These are phyloP conservation scores for Crocodylus rhombifer DNA, from an alignment of 2,797 vertebrate genomes.

Conservation along the genomic window DNA sequence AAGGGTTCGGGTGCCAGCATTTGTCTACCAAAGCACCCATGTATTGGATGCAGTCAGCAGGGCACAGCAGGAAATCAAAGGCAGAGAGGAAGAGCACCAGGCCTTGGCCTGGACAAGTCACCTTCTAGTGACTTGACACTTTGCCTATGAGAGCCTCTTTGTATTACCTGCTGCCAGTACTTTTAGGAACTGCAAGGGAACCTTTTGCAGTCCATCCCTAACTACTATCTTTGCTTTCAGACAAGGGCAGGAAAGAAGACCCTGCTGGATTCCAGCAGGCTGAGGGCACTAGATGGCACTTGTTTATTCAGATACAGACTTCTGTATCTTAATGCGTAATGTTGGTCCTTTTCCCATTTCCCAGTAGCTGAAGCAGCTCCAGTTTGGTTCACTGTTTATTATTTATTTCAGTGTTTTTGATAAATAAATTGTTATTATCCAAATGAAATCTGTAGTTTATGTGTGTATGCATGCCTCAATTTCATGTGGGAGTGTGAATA, in stretches of 20 bases:
- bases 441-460: not conserved
- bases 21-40: not conserved
- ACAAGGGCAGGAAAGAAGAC: not conserved
- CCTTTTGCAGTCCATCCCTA: not conserved
- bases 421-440: not conserved
- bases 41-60: accelerated
- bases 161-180: accelerated
- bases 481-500: accelerated
- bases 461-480: accelerated
- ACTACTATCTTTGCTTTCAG: not conserved
- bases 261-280: not conserved
- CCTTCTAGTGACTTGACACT: accelerated
- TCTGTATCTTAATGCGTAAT: not conserved
- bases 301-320: not conserved
- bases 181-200: not conserved
- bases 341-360: not conserved
- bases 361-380: not conserved
- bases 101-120: not conserved
- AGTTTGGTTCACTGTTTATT: not conserved
- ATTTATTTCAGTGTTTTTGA: not conserved
- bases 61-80: accelerated
- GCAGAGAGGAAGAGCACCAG: accelerated
- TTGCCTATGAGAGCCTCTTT: not conserved
- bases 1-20: accelerated
- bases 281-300: not conserved